Evolutionary conservation across 2,113 vertebrate species (phyloP).

Genomic region (Hydropotes inermis): DNA sequence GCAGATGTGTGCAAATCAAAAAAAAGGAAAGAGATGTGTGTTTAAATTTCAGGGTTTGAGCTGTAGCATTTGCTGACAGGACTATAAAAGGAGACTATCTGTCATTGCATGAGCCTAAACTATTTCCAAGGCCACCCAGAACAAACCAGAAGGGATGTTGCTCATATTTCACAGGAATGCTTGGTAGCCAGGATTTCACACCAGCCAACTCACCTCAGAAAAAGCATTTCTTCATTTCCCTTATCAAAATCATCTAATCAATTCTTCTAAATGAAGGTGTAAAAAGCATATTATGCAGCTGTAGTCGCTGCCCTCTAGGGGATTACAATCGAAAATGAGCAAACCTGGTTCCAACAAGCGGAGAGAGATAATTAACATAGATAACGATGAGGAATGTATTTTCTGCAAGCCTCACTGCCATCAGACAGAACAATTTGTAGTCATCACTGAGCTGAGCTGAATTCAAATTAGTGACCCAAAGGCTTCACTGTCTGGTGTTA

Average conservation of each 20-base stretch:
- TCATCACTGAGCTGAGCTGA: constrained; percentile 69
- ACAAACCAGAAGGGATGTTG: constrained; percentile 24
- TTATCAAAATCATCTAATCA: constrained; percentile 42
- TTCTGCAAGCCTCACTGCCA: constrained; percentile 48
- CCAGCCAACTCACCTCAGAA: background rate
- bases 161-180: constrained; percentile 41
- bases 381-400: constrained; percentile 55
- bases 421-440: constrained; percentile 67
- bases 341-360: background rate
- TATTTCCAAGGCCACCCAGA: constrained; percentile 49
- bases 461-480: constrained; percentile 74
- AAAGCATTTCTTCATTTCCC: constrained; percentile 11
- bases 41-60: constrained; percentile 27
- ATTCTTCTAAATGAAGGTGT: background rate
- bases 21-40: background rate
- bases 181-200: constrained; percentile 44
- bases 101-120: constrained; percentile 38
- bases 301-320: constrained; percentile 44
- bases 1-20: background rate
- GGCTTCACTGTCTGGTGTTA: constrained; percentile 66
- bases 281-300: constrained; percentile 3
- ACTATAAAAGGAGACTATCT: constrained; percentile 43
- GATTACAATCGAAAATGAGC: constrained; percentile 22
- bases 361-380: constrained; percentile 53
- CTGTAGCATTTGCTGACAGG: constrained; percentile 33